Conservation (phyloP, 2,888 invertebrate genomes). For the Ormyrus rosae region DNA sequence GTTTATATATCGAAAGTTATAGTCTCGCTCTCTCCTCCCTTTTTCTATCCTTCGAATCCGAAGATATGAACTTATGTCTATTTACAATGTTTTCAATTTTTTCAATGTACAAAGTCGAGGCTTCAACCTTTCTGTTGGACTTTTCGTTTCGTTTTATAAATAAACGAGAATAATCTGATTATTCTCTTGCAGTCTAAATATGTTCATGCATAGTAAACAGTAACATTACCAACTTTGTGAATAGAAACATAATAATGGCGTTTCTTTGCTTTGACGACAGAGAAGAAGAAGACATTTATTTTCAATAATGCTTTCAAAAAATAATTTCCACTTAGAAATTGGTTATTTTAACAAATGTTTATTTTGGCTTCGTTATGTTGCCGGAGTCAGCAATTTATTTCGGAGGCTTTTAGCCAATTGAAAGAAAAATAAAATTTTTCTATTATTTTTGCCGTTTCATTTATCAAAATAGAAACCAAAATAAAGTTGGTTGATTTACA, state of each 20-base stretch:
- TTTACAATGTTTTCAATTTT: constrained; percentile 23
- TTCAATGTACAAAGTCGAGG: constrained; percentile 15
- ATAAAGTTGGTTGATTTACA: too few relatives aligned
- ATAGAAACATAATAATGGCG: too few relatives aligned
- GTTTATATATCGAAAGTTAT: constrained; percentile 22
- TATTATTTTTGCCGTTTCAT: neutral
- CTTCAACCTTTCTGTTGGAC: neutral
- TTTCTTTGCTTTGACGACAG: too few relatives aligned
- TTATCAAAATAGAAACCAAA: too few relatives aligned
- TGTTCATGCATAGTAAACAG: too few relatives aligned
- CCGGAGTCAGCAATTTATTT: neutral
- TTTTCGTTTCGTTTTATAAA: neutral
- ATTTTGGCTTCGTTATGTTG: constrained; percentile 14
- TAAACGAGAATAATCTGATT: constrained; percentile 4
- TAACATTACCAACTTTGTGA: too few relatives aligned
- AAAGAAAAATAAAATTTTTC: too few relatives aligned
- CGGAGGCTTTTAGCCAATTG: neutral
- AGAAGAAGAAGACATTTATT: too few relatives aligned
- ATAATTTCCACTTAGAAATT: neutral
- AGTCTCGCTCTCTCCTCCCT: constrained; percentile 47
- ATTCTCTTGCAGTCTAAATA: neutral
- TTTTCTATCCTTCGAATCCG: neutral
- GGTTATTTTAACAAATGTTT: constrained; percentile 24
- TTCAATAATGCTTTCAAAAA: too few relatives aligned
- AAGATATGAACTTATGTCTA: constrained; percentile 32